Conservation (phyloP, 2,888 invertebrate genomes). For the Eristalis intricaria region DNA sequence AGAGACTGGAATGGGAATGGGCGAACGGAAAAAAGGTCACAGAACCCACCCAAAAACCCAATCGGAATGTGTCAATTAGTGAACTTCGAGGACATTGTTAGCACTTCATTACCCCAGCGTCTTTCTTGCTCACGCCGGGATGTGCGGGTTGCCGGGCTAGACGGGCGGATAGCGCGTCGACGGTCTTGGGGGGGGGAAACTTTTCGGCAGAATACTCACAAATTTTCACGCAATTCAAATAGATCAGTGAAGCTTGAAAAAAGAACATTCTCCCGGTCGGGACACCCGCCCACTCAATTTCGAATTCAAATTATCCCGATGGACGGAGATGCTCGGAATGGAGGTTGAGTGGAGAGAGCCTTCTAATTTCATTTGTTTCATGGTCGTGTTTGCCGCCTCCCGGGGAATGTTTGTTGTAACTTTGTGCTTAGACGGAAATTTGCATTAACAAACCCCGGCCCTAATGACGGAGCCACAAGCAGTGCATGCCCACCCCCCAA, state of each 20-base stretch:
- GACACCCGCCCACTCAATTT: conserved; percentile 24
- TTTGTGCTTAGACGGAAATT: conserved; percentile 58
- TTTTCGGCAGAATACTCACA: conserved; percentile 39
- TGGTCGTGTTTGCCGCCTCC: conserved; percentile 4
- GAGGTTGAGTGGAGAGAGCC: not conserved
- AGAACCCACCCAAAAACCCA: conserved; percentile 26
- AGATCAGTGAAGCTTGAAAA: conserved; percentile 65
- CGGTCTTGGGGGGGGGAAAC: conserved; percentile 21
- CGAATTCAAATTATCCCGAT: conserved; percentile 65
- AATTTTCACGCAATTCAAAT: conserved; percentile 69
- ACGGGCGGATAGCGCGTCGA: too few relatives aligned
- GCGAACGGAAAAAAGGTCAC: conserved; percentile 52
- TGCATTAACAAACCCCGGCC: conserved; percentile 56
- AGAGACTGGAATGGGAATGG: not conserved
- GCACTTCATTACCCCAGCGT: conserved; percentile 68
- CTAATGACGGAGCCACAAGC: conserved; percentile 30
- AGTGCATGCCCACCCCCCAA: conserved; percentile 14
- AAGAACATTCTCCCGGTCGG: conserved; percentile 36
- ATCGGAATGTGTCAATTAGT: conserved; percentile 71
- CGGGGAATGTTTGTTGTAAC: conserved; percentile 47
- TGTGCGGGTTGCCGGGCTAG: not conserved
- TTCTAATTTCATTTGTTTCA: conserved; percentile 61
- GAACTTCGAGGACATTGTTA: conserved; percentile 69
- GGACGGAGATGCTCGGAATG: conserved; percentile 8
- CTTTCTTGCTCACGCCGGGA: not conserved